Evolutionary conservation across 1,140 invertebrate genomes (phyloP).

Genomic region (Centruroides vittatus): DNA sequence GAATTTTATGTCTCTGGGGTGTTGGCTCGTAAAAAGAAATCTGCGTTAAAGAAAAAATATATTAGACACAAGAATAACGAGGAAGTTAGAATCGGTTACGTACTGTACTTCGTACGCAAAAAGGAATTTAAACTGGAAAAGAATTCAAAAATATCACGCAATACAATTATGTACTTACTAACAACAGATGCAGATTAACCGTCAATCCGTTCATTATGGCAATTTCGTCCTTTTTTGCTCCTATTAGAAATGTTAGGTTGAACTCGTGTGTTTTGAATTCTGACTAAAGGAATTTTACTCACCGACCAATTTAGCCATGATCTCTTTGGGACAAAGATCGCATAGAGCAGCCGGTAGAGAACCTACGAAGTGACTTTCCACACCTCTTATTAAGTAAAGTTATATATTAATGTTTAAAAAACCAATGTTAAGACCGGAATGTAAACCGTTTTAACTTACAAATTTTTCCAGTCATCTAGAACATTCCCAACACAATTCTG

Average conservation of each 20-base stretch:
- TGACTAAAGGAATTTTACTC: background rate
- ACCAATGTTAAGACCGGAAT: background rate
- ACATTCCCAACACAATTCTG: conserved; percentile 28
- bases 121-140: too few relatives aligned
- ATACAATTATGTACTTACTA: conserved; percentile 7
- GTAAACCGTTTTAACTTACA: conserved; percentile 24
- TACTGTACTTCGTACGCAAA: too few relatives aligned
- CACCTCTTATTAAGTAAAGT: conserved; percentile 25
- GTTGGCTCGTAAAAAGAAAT: conserved; percentile 43
- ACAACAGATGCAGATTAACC: conserved; percentile 39
- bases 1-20: conserved; percentile 36
- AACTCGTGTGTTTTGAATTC: too few relatives aligned
- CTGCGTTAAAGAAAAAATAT: conserved; percentile 20
- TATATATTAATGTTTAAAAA: too few relatives aligned
- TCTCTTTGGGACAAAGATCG: conserved; percentile 31
- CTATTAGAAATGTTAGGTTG: conserved; percentile 17
- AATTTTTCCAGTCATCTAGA: conserved; percentile 35
- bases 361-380: conserved; percentile 34
- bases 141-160: too few relatives aligned
- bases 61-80: background rate
- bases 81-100: too few relatives aligned
- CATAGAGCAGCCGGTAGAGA: conserved; percentile 35
- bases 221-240: conserved; percentile 33
- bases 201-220: conserved; percentile 41
- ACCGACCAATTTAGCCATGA: conserved; percentile 34